Base-by-base conservation (phyloP, 35 echinoderm and acorn worm genomes). In the Eucidaris tribuloides region DNA sequence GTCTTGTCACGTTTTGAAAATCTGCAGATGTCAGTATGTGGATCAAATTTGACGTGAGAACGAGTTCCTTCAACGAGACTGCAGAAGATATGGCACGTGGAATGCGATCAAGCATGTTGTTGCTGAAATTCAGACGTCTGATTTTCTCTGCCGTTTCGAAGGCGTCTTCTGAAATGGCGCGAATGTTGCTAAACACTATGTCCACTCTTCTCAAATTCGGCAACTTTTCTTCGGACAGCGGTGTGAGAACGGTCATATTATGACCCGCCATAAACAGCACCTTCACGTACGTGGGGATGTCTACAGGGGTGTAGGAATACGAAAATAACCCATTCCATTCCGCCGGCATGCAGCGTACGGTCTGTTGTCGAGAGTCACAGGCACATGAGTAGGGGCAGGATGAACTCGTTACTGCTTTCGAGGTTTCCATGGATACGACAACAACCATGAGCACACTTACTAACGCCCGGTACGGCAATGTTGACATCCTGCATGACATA, bases 1-100 rank as follows among this genome's bases (percentile, higher is more conserved):
- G 79, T 19, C 76, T 45, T 11, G 87, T 89, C 30, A 89, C 25
- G 30, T 89, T 89, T 19, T 82, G 49, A 33, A 89, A 82, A 57
- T 41, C 29, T 0, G 52, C 4, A 15, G 41, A 2, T 23, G 82
- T 31, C 46, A 89, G 46, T 1, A 70, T 49, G 17, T 25, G 6
- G 33, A 89, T 82, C 15, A 43, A 5, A 82, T 89, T 89, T 19
- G 55, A 56, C 34, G 40, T 65, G 28, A 82, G 33, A 40, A 70
- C 59, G 15, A 89, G 59, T 66, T 89, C 87, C 41, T 83, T 82
- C 23, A 89, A 41, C 27, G 56, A 38, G 13, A 25, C 60, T 34
- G 32, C 19, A 33, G 19, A 48, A 20, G 79, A 76, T 17, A 89
- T 60, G 11, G 87, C 45, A 6, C 11, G 45, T 22, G 78, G 87